Evolutionary conservation across 1,140 invertebrate genomes (phyloP).

Genomic region (Archegozetes longisetosus): DNA sequence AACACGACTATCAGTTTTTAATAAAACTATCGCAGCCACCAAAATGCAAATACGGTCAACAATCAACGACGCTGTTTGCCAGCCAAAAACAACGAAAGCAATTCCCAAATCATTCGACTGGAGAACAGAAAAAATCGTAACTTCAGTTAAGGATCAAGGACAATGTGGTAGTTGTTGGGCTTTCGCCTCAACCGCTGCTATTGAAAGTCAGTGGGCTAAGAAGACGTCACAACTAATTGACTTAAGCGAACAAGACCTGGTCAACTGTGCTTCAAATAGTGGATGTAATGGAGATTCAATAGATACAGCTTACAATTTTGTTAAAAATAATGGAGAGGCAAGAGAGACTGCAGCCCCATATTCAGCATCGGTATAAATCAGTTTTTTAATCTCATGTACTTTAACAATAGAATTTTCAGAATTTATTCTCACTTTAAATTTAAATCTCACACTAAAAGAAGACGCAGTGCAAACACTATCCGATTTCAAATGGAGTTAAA

Average conservation of each 20-base stretch:
- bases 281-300: slow-evolving; percentile 88
- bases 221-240: slow-evolving; percentile 48
- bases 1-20: neutral
- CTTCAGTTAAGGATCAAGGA: slow-evolving; percentile 10
- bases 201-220: slow-evolving; percentile 7
- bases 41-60: neutral
- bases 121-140: slow-evolving; percentile 4
- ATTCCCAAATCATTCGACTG: slow-evolving; percentile 1
- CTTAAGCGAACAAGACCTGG: slow-evolving; percentile 87
- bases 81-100: neutral
- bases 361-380: neutral
- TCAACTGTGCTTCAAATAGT: slow-evolving; percentile 85
- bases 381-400: too few relatives aligned
- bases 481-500: too few relatives aligned
- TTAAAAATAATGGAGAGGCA: slow-evolving; percentile 17
- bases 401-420: too few relatives aligned
- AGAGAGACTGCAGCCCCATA: slow-evolving; percentile 13
- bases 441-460: too few relatives aligned
- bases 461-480: too few relatives aligned
- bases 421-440: too few relatives aligned
- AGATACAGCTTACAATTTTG: slow-evolving; percentile 46
- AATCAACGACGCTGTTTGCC: too few relatives aligned
- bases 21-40: neutral
- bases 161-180: slow-evolving; percentile 15
- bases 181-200: neutral